phyloP scores from a whole-genome alignment of 2,888 invertebrate genomes.

The Scaptomyza reducta region DNA sequence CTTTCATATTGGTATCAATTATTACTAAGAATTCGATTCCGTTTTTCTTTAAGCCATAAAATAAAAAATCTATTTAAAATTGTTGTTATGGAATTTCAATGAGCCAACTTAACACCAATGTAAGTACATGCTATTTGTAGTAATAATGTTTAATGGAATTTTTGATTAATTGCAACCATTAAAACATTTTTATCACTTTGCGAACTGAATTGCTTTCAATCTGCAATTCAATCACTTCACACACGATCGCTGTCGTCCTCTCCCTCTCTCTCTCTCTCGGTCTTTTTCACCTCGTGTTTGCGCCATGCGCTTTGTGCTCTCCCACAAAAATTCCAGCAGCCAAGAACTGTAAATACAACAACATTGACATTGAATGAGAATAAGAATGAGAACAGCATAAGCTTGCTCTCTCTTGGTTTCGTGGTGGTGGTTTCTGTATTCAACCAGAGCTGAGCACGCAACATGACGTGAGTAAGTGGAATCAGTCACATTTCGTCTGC shows the following conservation, averaged over 20 bases:
- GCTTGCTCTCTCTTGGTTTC: slow-evolving; percentile 5
- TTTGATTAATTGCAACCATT: background rate
- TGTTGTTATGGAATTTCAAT: too few relatives aligned
- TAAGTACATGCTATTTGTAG: background rate
- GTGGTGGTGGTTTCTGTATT: background rate
- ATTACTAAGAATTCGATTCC: too few relatives aligned
- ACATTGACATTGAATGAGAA: background rate
- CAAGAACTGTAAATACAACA: slow-evolving; percentile 10
- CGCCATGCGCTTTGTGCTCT: slow-evolving; percentile 8
- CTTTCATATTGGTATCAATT: too few relatives aligned
- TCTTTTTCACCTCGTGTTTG: too few relatives aligned
- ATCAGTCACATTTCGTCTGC: slow-evolving; percentile 68
- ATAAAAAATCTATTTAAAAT: too few relatives aligned
- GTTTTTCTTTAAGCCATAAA: too few relatives aligned
- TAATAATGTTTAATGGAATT: background rate
- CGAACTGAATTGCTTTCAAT: slow-evolving; percentile 19
- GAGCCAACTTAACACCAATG: background rate
- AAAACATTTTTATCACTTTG: background rate
- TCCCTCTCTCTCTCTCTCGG: background rate
- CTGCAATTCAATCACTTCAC: background rate
- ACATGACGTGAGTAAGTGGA: slow-evolving; percentile 49
- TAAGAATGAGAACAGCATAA: background rate
- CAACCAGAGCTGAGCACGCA: slow-evolving; percentile 52
- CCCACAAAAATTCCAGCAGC: slow-evolving; percentile 22
- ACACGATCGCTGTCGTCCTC: background rate